Evolutionary conservation across 2,888 invertebrate genomes (phyloP).

Genomic region (Drosophila rubida): DNA sequence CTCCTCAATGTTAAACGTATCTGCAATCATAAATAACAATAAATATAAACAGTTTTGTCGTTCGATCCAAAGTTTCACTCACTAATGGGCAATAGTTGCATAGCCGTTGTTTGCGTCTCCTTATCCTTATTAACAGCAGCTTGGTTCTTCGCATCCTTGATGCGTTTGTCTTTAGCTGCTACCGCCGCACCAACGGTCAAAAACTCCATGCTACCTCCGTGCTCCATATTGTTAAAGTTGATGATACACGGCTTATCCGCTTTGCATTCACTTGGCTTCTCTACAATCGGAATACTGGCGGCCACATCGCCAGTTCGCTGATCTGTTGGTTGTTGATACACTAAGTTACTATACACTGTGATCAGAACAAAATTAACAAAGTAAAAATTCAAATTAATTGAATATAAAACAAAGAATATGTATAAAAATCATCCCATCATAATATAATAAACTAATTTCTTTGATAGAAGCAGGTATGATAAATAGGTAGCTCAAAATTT

Average conservation of each 20-base stretch:
- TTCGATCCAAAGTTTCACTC: background rate
- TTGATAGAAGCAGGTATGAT: too few relatives aligned
- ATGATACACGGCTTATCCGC: slow-evolving; percentile 70
- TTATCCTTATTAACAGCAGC: slow-evolving; percentile 82
- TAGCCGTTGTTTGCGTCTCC: slow-evolving; percentile 68
- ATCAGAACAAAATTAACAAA: slow-evolving; percentile 38
- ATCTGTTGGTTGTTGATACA: slow-evolving; percentile 79
- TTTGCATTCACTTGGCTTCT: slow-evolving; percentile 56
- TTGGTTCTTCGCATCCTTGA: slow-evolving; percentile 92
- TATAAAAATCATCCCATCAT: background rate
- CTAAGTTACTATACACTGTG: slow-evolving; percentile 83
- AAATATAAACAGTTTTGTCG: background rate
- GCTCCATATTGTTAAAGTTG: slow-evolving; percentile 78
- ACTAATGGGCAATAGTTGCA: slow-evolving; percentile 45
- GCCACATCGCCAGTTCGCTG: slow-evolving; percentile 61
- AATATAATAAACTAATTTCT: background rate
- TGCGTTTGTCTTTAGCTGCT: slow-evolving; percentile 94
- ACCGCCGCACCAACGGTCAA: slow-evolving; percentile 94
- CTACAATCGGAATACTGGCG: slow-evolving; percentile 23
- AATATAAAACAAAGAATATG: slow-evolving; percentile 32
- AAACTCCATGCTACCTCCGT: slow-evolving; percentile 85
- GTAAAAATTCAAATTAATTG: slow-evolving; percentile 43
- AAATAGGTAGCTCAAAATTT: too few relatives aligned
- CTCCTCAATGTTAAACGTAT: slow-evolving; percentile 81
- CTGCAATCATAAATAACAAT: slow-evolving; percentile 50